Evolutionary conservation across 2,888 invertebrate genomes (phyloP).

Genomic region (Oxyteleia sp.): DNA sequence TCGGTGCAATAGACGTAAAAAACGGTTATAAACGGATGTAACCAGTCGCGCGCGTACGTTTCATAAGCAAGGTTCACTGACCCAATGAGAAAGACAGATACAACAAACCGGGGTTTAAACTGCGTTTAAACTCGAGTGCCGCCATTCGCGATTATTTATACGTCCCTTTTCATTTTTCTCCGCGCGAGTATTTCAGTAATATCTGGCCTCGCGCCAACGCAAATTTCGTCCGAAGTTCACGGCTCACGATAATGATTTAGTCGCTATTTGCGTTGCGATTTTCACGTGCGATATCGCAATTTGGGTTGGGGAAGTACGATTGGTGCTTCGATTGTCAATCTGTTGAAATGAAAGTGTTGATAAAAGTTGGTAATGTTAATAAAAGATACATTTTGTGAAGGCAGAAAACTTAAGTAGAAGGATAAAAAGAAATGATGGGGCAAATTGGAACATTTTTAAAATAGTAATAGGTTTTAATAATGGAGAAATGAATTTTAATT

Average conservation of each 20-base stretch:
- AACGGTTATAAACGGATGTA: conserved; percentile 41
- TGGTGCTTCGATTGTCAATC: too few relatives aligned
- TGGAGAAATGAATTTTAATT: too few relatives aligned
- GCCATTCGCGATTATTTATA: conserved; percentile 74
- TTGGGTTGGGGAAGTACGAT: background rate
- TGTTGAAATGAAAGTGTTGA: too few relatives aligned
- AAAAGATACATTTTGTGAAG: too few relatives aligned
- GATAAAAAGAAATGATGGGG: too few relatives aligned
- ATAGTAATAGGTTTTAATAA: too few relatives aligned
- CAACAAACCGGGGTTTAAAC: conserved; percentile 55
- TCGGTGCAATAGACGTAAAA: conserved; percentile 41
- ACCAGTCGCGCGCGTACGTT: conserved; percentile 30
- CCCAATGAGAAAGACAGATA: conserved; percentile 61
- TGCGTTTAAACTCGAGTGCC: conserved; percentile 54
- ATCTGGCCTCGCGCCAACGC: conserved; percentile 65
- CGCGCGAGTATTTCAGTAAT: conserved; percentile 65
- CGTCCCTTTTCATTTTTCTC: conserved; percentile 58
- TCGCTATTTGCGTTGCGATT: conserved; percentile 29
- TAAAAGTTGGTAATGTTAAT: too few relatives aligned
- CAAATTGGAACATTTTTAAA: too few relatives aligned
- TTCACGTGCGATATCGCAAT: conserved; percentile 5
- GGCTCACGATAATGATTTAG: conserved; percentile 48
- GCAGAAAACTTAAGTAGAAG: too few relatives aligned
- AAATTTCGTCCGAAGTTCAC: conserved; percentile 60
- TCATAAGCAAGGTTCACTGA: conserved; percentile 70